phyloP scores from a whole-genome alignment of 1,140 invertebrate genomes.

The Nephila pilipes region DNA sequence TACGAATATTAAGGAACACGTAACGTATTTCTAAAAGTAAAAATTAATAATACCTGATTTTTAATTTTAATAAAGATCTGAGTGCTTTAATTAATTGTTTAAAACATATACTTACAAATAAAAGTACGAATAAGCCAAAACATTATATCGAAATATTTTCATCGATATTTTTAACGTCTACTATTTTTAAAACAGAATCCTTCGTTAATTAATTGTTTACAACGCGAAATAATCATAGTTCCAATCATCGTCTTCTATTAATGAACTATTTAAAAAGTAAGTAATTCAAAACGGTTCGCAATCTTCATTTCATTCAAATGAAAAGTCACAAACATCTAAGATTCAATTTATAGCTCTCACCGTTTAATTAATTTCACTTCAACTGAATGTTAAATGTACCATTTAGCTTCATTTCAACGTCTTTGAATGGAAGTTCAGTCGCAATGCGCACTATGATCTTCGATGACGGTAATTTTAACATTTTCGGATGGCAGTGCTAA shows the following conservation, averaged over 20 bases:
- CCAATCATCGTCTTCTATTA: background rate
- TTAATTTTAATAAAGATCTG: too few species aligned
- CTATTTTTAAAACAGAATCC: too few species aligned
- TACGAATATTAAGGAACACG: too few species aligned
- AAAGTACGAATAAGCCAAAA: too few species aligned
- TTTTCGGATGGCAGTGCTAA: conserved; percentile 45
- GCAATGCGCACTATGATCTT: conserved; percentile 1
- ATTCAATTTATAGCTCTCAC: background rate
- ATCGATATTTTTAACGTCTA: too few species aligned
- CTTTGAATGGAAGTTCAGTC: background rate
- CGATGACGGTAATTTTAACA: conserved; percentile 55
- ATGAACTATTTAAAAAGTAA: background rate
- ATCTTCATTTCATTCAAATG: background rate
- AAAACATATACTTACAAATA: too few species aligned
- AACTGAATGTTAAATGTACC: background rate
- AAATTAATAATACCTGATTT: too few species aligned
- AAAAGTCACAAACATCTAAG: background rate
- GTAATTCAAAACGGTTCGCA: background rate
- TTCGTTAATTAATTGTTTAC: too few species aligned
- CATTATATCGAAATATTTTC: too few species aligned
- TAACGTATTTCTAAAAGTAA: too few species aligned
- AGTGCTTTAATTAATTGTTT: too few species aligned
- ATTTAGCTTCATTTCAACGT: background rate
- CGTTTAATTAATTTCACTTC: conserved; percentile 27
- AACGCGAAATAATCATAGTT: too few species aligned